These are phyloP conservation scores for Sitta europaea DNA, from an alignment of 2,113 vertebrate genomes.

Conservation along the genomic window DNA sequence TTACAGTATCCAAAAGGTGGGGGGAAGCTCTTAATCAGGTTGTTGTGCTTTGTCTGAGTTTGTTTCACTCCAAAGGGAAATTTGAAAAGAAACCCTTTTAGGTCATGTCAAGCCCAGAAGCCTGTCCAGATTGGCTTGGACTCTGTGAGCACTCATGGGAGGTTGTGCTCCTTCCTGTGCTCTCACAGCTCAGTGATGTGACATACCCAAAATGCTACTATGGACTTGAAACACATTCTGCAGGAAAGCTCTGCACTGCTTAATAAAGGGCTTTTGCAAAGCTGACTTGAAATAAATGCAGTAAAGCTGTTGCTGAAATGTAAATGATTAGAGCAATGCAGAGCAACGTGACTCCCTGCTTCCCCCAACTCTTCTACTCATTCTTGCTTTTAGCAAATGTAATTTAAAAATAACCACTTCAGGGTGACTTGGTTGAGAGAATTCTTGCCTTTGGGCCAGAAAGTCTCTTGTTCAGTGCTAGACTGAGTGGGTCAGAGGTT, in stretches of 20 bases:
- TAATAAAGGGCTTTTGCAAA: conserved; percentile 10
- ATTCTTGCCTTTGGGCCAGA: neutral
- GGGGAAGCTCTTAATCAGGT: neutral
- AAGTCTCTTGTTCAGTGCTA: neutral
- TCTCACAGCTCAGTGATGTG: accelerated
- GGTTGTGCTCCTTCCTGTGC: accelerated
- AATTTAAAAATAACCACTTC: neutral
- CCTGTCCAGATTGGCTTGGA: neutral
- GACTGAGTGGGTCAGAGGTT: neutral
- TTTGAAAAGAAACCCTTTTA: neutral
- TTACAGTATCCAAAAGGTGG: neutral
- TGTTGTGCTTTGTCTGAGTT: neutral
- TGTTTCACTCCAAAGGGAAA: neutral
- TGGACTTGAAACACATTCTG: neutral
- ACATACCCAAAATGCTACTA: neutral
- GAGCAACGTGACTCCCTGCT: neutral
- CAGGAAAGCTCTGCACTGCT: neutral
- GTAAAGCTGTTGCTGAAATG: conserved; percentile 20
- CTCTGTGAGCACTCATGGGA: neutral
- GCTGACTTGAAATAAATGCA: conserved; percentile 10
- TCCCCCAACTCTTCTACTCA: neutral
- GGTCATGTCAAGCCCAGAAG: neutral
- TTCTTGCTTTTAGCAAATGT: neutral
- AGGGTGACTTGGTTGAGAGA: neutral
- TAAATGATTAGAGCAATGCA: neutral